phyloP scores from a whole-genome alignment of 2,888 invertebrate species.

The Anorthoa munda region DNA sequence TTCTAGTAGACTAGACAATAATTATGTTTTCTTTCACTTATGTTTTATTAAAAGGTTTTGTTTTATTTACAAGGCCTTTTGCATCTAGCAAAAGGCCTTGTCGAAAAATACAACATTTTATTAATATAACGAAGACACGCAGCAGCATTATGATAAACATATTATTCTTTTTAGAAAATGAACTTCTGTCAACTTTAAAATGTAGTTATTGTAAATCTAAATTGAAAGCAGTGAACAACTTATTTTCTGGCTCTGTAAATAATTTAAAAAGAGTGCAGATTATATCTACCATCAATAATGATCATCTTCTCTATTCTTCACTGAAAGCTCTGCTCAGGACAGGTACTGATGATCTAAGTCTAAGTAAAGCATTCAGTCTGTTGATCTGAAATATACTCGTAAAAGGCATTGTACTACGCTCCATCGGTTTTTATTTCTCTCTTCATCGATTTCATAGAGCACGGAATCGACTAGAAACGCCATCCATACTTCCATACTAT shows the following conservation, averaged over 20 bases:
- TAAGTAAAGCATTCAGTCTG: conserved; percentile 11
- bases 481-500: no score
- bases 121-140: neutral
- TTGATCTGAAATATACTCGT: conserved; percentile 19
- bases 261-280: conserved; percentile 12
- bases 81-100: no score
- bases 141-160: neutral
- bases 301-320: conserved; percentile 25
- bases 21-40: neutral
- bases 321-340: conserved; percentile 35
- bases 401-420: conserved; percentile 4
- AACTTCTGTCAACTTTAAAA: conserved; percentile 6
- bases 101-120: neutral
- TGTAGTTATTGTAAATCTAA: neutral
- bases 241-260: neutral
- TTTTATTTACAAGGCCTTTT: no score
- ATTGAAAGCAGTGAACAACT: neutral
- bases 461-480: neutral
- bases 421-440: conserved; percentile 18
- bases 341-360: conserved; percentile 46
- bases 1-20: neutral
- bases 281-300: conserved; percentile 31
- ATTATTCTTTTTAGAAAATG: neutral
- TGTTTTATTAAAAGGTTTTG: no score
- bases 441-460: neutral